Evolutionary conservation across 2,113 vertebrate genomes (phyloP).

Genomic region (Oryzias woworae): DNA sequence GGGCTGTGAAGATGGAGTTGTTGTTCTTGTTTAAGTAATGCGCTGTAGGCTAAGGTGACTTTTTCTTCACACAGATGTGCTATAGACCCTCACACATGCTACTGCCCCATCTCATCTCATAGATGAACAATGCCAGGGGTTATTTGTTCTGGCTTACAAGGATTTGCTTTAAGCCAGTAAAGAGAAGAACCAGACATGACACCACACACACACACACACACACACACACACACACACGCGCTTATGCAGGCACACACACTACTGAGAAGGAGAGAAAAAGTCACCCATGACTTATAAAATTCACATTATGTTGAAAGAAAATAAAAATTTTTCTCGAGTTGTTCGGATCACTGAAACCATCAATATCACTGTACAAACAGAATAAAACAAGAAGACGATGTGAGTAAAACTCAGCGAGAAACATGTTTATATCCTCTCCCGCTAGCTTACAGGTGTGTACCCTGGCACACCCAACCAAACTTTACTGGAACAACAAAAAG

Average conservation of each 20-base stretch:
- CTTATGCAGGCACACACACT: constrained; percentile 31
- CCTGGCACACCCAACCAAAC: no score
- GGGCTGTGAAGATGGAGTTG: constrained; percentile 6
- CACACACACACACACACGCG: constrained; percentile 44
- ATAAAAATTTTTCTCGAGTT: background rate
- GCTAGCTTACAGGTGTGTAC: no score
- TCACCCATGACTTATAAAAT: background rate
- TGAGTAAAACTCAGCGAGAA: background rate
- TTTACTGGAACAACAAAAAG: no score
- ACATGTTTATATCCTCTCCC: no score
- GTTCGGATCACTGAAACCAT: background rate
- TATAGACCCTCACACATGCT: constrained; percentile 32
- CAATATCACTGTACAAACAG: constrained; percentile 7
- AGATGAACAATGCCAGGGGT: constrained; percentile 21
- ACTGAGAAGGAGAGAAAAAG: no score
- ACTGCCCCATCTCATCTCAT: constrained; percentile 22
- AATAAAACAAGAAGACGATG: background rate
- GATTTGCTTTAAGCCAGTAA: constrained; percentile 25
- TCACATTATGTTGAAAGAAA: constrained; percentile 11
- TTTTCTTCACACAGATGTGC: constrained; percentile 1
- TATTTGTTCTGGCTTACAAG: constrained; percentile 43
- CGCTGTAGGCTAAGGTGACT: constrained; percentile 17
- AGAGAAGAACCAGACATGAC: constrained; percentile 46
- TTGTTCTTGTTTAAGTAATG: constrained; percentile 32
- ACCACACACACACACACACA: constrained; percentile 39